A percentile compares a stretch with the other conserved stretches of the same genome.
Conservation (phyloP, 2,797 vertebrate species). For the Cyprinella venusta region DNA sequence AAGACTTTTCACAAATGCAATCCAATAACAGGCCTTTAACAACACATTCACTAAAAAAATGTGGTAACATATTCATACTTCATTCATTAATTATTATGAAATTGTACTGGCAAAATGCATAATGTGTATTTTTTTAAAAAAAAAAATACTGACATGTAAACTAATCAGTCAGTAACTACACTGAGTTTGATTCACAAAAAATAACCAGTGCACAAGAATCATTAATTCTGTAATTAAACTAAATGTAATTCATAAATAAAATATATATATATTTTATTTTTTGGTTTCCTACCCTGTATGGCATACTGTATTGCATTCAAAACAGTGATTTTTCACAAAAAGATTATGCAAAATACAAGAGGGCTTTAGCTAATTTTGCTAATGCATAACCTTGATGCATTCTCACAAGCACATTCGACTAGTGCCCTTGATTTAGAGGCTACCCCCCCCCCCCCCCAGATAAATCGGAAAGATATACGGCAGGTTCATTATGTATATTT, state of each 20-base stretch:
- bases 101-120: not conserved
- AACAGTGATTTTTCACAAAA: not conserved
- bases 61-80: not conserved
- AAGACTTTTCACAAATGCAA: not conserved
- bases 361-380: not conserved
- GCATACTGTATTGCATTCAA: not conserved
- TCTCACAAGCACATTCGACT: not conserved
- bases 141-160: not conserved
- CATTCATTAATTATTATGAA: not conserved
- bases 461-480: slow-evolving; percentile 26
- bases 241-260: not conserved
- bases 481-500: not conserved
- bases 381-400: slow-evolving; percentile 27
- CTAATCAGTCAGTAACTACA: not conserved
- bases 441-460: not conserved
- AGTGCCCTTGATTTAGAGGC: slow-evolving; percentile 12
- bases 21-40: not conserved
- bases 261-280: not conserved
- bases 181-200: not conserved
- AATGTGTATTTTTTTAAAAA: not conserved
- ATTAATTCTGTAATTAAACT: not conserved
- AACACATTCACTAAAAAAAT: not conserved
- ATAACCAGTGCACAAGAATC: not conserved
- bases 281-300: not conserved
- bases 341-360: not conserved